phyloP scores from a whole-genome alignment of 2,888 invertebrate genomes.

The Eupsilia transversa region DNA sequence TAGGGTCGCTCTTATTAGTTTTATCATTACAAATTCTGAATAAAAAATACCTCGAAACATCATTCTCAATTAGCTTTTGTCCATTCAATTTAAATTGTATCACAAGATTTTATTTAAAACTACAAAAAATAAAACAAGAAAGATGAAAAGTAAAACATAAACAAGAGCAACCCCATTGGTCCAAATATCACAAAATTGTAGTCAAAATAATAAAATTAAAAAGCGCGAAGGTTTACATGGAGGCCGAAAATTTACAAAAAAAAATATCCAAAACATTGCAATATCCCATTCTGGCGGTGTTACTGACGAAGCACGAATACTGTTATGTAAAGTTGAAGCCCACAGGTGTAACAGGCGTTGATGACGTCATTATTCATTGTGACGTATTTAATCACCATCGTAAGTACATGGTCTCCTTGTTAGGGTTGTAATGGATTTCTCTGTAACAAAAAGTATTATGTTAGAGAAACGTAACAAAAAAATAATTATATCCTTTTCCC shows the following conservation, averaged over 20 bases:
- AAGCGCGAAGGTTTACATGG: slow-evolving; percentile 54
- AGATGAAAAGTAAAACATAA: slow-evolving; percentile 26
- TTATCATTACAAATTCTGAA: slow-evolving; percentile 30
- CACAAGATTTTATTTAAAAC: slow-evolving; percentile 43
- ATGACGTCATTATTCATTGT: slow-evolving; percentile 65
- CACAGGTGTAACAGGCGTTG: slow-evolving; percentile 58
- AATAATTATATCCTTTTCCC: slow-evolving; percentile 32
- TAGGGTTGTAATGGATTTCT: slow-evolving; percentile 86
- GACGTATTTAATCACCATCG: slow-evolving; percentile 81
- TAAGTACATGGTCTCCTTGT: slow-evolving; percentile 86
- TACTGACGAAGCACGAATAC: slow-evolving; percentile 89
- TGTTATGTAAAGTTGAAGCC: slow-evolving; percentile 83
- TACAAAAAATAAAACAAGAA: slow-evolving; percentile 31
- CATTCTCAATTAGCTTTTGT: slow-evolving; percentile 24
- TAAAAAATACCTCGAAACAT: slow-evolving; percentile 19
- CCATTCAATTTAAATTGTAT: slow-evolving; percentile 40
- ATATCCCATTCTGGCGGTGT: slow-evolving; percentile 87
- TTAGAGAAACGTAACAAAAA: slow-evolving; percentile 26
- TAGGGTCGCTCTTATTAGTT: slow-evolving; percentile 51
- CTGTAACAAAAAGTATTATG: slow-evolving; percentile 81
- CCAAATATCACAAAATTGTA: slow-evolving; percentile 63
- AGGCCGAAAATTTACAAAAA: slow-evolving; percentile 62
- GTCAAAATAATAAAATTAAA: slow-evolving; percentile 54
- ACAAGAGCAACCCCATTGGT: slow-evolving; percentile 55
- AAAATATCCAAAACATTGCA: slow-evolving; percentile 78